Conservation (phyloP, 2,113 vertebrate species). For the Sebastes fasciatus region DNA sequence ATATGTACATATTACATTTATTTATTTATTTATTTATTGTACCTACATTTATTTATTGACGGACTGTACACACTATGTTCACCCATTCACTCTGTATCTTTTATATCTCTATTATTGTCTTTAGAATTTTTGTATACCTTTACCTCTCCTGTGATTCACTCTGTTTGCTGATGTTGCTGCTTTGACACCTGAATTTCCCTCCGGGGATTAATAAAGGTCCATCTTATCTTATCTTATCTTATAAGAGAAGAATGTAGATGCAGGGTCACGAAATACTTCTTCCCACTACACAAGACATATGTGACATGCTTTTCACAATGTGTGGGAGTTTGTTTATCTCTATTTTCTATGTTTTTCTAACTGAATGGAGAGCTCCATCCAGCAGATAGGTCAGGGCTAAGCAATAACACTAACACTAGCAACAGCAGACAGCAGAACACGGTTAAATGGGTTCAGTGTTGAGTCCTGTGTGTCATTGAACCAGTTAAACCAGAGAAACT, state of each 20-base stretch:
- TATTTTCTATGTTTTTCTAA: slow-evolving; percentile 50
- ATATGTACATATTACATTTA: too few relatives aligned
- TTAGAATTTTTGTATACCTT: too few relatives aligned
- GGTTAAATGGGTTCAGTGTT: slow-evolving; percentile 9
- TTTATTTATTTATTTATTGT: too few relatives aligned
- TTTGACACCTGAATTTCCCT: too few relatives aligned
- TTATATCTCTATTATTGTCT: too few relatives aligned
- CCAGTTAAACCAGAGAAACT: neutral
- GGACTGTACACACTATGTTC: too few relatives aligned
- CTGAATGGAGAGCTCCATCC: slow-evolving; percentile 14
- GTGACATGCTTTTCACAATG: slow-evolving; percentile 1
- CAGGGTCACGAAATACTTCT: slow-evolving; percentile 43
- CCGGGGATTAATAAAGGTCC: too few relatives aligned
- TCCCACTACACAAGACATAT: slow-evolving; percentile 29
- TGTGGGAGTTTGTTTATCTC: slow-evolving; percentile 35
- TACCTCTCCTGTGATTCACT: too few relatives aligned
- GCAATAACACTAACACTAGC: slow-evolving; percentile 19
- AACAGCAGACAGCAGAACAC: slow-evolving; percentile 7
- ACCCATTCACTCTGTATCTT: too few relatives aligned
- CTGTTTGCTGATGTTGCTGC: too few relatives aligned
- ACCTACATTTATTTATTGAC: too few relatives aligned
- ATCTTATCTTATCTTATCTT: too few relatives aligned
- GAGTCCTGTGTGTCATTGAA: slow-evolving; percentile 29
- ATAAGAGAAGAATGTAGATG: slow-evolving; percentile 42
- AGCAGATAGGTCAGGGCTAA: slow-evolving; percentile 21